Evolutionary conservation across 2,113 vertebrate genomes (phyloP).

Genomic region (Stictonetta naevosa): DNA sequence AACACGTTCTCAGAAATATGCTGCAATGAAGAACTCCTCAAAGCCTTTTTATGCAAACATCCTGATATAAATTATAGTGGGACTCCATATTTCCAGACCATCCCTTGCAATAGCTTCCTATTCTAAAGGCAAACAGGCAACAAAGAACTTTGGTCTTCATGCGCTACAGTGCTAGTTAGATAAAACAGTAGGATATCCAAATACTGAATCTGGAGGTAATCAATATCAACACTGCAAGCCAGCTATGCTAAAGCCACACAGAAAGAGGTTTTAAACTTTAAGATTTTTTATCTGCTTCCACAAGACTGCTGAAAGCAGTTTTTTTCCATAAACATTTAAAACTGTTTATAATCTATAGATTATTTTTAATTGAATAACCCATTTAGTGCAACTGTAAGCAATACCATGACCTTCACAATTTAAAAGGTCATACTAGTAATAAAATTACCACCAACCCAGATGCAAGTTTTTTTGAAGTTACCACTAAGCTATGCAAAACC

Average conservation of each 20-base stretch:
- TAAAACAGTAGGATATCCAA: neutral
- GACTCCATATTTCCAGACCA: neutral
- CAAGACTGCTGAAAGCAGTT: neutral
- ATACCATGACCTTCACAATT: neutral
- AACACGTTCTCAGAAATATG: neutral
- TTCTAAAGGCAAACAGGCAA: neutral
- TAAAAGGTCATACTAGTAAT: neutral
- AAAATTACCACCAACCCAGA: neutral
- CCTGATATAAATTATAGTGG: neutral
- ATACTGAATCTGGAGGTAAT: neutral
- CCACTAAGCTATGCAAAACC: neutral
- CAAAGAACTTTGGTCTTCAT: neutral
- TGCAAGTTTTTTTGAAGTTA: neutral
- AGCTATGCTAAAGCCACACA: neutral
- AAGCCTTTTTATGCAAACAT: neutral
- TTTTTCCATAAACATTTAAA: neutral
- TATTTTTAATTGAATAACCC: neutral
- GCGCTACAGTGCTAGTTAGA: neutral
- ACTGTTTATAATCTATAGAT: neutral
- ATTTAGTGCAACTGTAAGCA: neutral
- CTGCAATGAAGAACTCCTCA: neutral
- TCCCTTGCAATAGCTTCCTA: neutral
- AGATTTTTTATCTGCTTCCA: neutral
- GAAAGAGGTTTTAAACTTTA: neutral
- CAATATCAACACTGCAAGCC: neutral